Conservation (phyloP, 92 coral and sea anemone genomes). For the Siderastrea siderea region DNA sequence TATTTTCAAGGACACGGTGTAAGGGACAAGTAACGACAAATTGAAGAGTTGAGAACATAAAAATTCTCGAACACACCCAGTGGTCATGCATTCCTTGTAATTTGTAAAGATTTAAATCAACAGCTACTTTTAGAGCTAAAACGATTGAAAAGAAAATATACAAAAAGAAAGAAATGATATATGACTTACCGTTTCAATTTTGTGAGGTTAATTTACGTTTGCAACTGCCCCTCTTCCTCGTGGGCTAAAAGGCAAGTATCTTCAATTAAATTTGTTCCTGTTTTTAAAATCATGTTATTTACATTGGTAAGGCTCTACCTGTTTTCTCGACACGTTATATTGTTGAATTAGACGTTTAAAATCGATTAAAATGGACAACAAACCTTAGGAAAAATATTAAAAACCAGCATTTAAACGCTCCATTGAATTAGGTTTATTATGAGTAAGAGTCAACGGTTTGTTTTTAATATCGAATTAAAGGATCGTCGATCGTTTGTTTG, state of each 20-base stretch:
- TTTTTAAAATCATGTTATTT: slow-evolving; percentile 15
- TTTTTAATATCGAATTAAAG: slow-evolving; percentile 20
- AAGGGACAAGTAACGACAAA: no score
- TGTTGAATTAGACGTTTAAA: neutral
- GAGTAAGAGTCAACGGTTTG: slow-evolving; percentile 20
- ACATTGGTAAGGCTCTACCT: neutral
- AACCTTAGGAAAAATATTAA: slow-evolving; percentile 2
- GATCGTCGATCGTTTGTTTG: slow-evolving; percentile 6
- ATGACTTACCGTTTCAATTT: neutral
- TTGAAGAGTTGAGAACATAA: no score
- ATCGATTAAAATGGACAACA: slow-evolving; percentile 9
- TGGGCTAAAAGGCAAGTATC: slow-evolving; percentile 3
- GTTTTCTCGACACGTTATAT: slow-evolving; percentile 1
- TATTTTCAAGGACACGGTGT: no score
- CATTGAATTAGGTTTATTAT: neutral
- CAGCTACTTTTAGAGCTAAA: no score
- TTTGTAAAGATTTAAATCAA: no score
- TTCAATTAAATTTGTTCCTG: no score
- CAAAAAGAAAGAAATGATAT: no score
- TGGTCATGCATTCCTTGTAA: no score
- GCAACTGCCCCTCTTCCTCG: neutral
- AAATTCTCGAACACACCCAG: no score
- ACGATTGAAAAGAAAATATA: neutral
- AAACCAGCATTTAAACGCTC: neutral
- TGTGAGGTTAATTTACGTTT: slow-evolving; percentile 3